Evolutionary conservation across 2,888 invertebrate species (phyloP).

Genomic region (Lymantria dispar): DNA sequence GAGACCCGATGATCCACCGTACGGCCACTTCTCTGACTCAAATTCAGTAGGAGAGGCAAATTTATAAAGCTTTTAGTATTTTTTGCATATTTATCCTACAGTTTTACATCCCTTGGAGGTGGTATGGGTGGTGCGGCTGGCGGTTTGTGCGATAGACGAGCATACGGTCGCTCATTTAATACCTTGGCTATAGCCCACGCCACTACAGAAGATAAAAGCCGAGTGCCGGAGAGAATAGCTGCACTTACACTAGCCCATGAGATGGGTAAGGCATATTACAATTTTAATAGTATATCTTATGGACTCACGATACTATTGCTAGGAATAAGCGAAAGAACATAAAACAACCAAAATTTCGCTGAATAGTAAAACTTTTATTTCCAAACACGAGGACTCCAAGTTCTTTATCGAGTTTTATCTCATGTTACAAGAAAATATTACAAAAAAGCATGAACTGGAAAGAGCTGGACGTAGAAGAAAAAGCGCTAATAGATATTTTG

Average conservation of each 20-base stretch:
- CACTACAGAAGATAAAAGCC: slow-evolving; percentile 46
- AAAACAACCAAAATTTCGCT: too few relatives aligned
- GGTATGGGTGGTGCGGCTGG: slow-evolving; percentile 70
- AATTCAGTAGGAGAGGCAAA: too few relatives aligned
- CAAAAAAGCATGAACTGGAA: too few relatives aligned
- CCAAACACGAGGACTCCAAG: too few relatives aligned
- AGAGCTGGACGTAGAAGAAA: too few relatives aligned
- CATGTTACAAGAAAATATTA: too few relatives aligned
- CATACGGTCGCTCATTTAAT: slow-evolving; percentile 69
- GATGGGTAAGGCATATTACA: slow-evolving; percentile 46
- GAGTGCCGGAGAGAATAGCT: slow-evolving; percentile 74
- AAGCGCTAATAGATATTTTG: too few relatives aligned
- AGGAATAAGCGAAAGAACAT: too few relatives aligned
- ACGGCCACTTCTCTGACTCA: too few relatives aligned
- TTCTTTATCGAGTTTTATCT: too few relatives aligned
- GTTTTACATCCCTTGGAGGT: slow-evolving; percentile 74
- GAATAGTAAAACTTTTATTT: too few relatives aligned
- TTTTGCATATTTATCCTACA: slow-evolving; percentile 17
- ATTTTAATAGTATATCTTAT: not conserved
- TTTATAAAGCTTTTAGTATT: not conserved
- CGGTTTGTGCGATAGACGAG: slow-evolving; percentile 76
- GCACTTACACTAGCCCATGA: slow-evolving; percentile 70
- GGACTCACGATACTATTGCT: too few relatives aligned
- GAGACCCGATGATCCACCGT: not conserved
- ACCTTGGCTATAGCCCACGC: slow-evolving; percentile 74